Percentiles rank a stretch among this genome's conserved stretches.
Conservation (phyloP, 1,140 invertebrate species). For the Phortica variegata region DNA sequence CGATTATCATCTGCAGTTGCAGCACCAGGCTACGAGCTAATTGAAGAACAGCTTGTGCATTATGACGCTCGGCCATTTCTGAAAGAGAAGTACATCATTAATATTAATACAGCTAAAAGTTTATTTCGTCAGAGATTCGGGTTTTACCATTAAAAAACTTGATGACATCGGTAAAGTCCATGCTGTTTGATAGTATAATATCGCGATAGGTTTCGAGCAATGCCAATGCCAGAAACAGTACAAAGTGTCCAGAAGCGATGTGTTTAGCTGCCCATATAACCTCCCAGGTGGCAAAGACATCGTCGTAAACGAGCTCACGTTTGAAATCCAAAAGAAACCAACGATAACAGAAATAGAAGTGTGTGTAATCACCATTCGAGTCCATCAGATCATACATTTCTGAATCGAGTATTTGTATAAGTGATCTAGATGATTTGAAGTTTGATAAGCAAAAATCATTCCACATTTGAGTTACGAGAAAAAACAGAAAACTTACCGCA, state of each 20-base stretch:
- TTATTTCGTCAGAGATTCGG: not conserved
- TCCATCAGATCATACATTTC: constrained; percentile 92
- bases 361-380: constrained; percentile 88
- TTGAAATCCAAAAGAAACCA: constrained; percentile 75
- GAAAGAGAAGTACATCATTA: constrained; percentile 48
- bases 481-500: constrained; percentile 64
- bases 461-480: too few relatives aligned
- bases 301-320: constrained; percentile 82
- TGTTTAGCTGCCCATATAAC: constrained; percentile 86
- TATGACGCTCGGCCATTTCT: constrained; percentile 96
- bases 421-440: constrained; percentile 59
- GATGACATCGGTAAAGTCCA: constrained; percentile 97
- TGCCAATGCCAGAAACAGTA: constrained; percentile 88
- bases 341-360: constrained; percentile 94
- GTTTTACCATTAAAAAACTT: constrained; percentile 95
- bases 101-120: not conserved
- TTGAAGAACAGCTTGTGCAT: constrained; percentile 76
- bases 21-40: constrained; percentile 81
- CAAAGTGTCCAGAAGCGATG: constrained; percentile 82
- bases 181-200: constrained; percentile 88
- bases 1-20: constrained; percentile 86
- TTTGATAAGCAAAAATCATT: too few relatives aligned
- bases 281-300: constrained; percentile 89
- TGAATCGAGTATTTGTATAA: constrained; percentile 83
- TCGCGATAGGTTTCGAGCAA: constrained; percentile 87